These are phyloP conservation scores for Micropterix aruncella DNA, from an alignment of 2,888 invertebrate species.

Conservation along the genomic window DNA sequence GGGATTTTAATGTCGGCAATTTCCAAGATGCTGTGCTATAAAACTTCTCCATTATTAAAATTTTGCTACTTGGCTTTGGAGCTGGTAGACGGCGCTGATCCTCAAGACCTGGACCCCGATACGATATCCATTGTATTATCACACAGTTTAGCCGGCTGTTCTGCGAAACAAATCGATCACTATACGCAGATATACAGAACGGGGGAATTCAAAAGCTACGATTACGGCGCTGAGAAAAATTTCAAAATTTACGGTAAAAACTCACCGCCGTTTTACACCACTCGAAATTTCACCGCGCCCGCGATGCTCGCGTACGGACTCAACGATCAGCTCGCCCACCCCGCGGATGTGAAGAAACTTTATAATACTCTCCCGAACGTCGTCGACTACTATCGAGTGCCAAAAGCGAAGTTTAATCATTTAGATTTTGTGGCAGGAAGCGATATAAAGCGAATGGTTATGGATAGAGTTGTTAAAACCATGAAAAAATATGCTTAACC, in stretches of 20 bases:
- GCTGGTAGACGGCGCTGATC: background rate
- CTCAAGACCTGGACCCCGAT: conserved; percentile 10
- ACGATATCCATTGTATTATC: conserved; percentile 19
- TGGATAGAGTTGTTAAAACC: background rate
- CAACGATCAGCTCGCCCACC: conserved; percentile 18
- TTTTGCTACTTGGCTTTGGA: background rate
- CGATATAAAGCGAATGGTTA: background rate
- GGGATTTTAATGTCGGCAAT: too few species aligned
- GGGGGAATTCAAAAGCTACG: conserved; percentile 17
- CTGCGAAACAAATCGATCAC: conserved; percentile 19
- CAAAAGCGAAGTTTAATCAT: background rate
- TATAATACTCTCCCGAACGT: conserved; percentile 16
- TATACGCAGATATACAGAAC: conserved; percentile 16
- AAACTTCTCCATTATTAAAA: too few species aligned
- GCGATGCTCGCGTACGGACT: conserved; percentile 16
- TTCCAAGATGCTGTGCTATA: too few species aligned
- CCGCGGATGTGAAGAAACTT: conserved; percentile 16
- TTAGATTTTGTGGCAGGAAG: background rate
- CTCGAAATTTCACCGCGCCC: conserved; percentile 17
- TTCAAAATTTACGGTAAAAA: conserved; percentile 14
- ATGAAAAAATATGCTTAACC: background rate
- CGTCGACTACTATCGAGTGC: conserved; percentile 11
- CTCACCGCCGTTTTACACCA: conserved; percentile 18
- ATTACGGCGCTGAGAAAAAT: conserved; percentile 18
- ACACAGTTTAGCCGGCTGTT: conserved; percentile 19